These are phyloP conservation scores for Lucinisca nassula DNA, from an alignment of 2,888 invertebrate species.

Conservation along the genomic window DNA sequence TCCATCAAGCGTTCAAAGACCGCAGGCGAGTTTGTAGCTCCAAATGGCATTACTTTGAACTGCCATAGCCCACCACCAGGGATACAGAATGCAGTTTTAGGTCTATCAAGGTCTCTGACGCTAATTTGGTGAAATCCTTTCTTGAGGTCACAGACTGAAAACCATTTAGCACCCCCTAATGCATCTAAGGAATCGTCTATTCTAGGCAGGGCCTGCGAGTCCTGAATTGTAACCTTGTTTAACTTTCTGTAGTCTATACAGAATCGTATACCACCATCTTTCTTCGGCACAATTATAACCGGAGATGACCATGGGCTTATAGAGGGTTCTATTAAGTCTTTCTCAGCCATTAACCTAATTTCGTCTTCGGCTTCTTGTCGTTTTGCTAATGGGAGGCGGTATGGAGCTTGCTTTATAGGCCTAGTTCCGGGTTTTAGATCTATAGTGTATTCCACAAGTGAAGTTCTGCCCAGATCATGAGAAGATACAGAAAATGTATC, in stretches of 20 bases:
- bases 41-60: conserved; percentile 49
- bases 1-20: conserved; percentile 61
- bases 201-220: conserved; percentile 54
- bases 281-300: conserved; percentile 53
- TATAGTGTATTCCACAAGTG: not conserved
- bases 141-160: conserved; percentile 48
- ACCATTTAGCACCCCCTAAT: conserved; percentile 42
- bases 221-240: conserved; percentile 33
- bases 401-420: not conserved
- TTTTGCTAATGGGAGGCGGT: not conserved
- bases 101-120: conserved; percentile 20
- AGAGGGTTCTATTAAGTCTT: not conserved
- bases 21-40: conserved; percentile 46
- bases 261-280: conserved; percentile 31
- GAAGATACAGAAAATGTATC: not conserved
- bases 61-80: conserved; percentile 35
- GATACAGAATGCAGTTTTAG: conserved; percentile 44
- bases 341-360: not conserved
- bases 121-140: conserved; percentile 34
- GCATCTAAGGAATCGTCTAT: conserved; percentile 56
- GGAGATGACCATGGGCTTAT: conserved; percentile 49
- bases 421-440: not conserved
- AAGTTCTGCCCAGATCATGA: not conserved
- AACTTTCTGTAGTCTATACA: conserved; percentile 46
- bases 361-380: not conserved